Percentiles rank a stretch among this genome's conserved stretches.
phyloP scores from a whole-genome alignment of 2,797 vertebrate genomes.

The Poeciliopsis presidionis region DNA sequence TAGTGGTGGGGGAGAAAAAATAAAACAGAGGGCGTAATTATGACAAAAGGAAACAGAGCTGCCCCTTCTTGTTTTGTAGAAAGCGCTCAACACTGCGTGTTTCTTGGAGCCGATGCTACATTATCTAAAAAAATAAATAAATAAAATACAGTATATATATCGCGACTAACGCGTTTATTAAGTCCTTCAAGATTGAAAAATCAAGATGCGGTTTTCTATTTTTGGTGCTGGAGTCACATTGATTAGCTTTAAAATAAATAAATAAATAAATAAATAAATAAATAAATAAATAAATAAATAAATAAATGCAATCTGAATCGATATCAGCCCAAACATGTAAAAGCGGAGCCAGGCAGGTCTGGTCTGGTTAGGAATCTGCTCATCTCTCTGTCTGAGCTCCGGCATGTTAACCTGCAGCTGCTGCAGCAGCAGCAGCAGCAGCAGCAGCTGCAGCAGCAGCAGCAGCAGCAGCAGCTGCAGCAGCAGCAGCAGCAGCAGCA shows the following conservation, averaged over 20 bases:
- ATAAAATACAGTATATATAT: not conserved
- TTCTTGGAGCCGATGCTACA: constrained; percentile 32
- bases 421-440: too few relatives aligned
- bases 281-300: constrained; percentile 34
- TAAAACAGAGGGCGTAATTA: constrained; percentile 87
- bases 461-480: accelerated
- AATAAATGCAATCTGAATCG: constrained; percentile 73
- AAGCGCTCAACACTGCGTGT: constrained; percentile 55
- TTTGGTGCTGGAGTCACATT: constrained; percentile 44
- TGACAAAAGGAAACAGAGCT: constrained; percentile 84
- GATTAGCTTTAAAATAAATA: constrained; percentile 66
- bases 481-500: too few relatives aligned
- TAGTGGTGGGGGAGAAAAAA: constrained; percentile 69
- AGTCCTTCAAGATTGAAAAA: not conserved
- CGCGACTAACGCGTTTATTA: not conserved
- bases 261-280: constrained; percentile 26
- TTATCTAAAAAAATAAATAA: not conserved
- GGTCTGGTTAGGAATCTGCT: constrained; percentile 45
- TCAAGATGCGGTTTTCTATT: constrained; percentile 33
- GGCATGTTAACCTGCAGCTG: constrained; percentile 82
- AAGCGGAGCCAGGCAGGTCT: constrained; percentile 79
- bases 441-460: accelerated
- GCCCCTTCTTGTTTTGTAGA: constrained; percentile 73
- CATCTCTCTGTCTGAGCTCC: constrained; percentile 68
- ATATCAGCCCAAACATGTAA: constrained; percentile 84